Evolutionary conservation across 2,888 invertebrate species (phyloP).

Genomic region (Beris chalybata): DNA sequence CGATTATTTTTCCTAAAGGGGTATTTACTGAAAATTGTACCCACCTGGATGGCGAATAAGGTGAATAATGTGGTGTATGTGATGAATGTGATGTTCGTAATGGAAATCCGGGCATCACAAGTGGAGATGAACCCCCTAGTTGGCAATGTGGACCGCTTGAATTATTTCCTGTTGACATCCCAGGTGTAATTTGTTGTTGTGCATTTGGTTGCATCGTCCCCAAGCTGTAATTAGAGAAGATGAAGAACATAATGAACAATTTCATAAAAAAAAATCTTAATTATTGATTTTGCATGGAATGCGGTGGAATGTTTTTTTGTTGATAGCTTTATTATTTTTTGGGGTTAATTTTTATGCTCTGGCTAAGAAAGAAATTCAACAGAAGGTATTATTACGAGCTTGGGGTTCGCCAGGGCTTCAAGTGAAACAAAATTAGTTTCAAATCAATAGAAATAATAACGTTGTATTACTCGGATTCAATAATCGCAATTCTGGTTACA

Average conservation of each 20-base stretch:
- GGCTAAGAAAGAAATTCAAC: no score
- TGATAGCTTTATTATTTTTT: no score
- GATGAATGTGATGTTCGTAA: slow-evolving; percentile 66
- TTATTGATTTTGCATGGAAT: neutral
- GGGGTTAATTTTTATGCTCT: no score
- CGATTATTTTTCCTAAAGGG: neutral
- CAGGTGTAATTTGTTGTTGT: slow-evolving; percentile 57
- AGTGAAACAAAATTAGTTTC: no score
- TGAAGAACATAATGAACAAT: slow-evolving; percentile 5
- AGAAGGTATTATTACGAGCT: no score
- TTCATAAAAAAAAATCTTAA: neutral
- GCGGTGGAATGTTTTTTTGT: no score
- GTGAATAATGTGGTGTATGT: slow-evolving; percentile 79
- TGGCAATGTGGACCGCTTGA: slow-evolving; percentile 69
- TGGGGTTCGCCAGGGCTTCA: no score
- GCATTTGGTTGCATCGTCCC: slow-evolving; percentile 50
- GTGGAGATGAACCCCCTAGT: slow-evolving; percentile 69
- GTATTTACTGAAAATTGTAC: neutral
- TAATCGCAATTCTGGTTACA: no score
- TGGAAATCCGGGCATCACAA: slow-evolving; percentile 89
- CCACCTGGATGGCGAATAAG: slow-evolving; percentile 83
- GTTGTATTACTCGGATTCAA: no score
- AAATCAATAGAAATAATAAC: no score
- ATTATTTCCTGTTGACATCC: slow-evolving; percentile 65
- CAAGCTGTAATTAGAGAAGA: slow-evolving; percentile 47